Percentiles rank a stretch among this genome's conserved stretches.
phyloP scores from a whole-genome alignment of 2,888 invertebrate species.

The Synanthedon andrenaeformis region DNA sequence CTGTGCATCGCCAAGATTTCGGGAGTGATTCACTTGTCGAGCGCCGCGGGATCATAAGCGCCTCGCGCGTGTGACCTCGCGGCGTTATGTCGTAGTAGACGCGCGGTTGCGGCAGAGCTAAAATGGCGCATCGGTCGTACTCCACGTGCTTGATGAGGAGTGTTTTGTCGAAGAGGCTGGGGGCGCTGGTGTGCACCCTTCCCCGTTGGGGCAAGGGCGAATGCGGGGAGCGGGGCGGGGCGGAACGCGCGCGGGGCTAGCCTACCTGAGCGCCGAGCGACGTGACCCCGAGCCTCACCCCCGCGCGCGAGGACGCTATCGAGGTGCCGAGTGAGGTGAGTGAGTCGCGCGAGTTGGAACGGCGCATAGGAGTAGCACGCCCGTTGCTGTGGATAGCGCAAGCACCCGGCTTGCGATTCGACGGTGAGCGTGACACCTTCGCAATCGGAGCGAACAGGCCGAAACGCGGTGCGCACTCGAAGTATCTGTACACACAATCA shows the following conservation, averaged over 20 bases:
- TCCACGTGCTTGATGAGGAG: constrained; percentile 55
- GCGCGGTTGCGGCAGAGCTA: constrained; percentile 55
- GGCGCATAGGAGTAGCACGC: constrained; percentile 70
- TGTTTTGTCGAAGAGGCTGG: constrained; percentile 55
- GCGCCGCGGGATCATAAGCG: constrained; percentile 41
- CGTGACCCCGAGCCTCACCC: constrained; percentile 82
- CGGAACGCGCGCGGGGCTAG: constrained; percentile 68
- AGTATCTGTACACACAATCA: constrained; percentile 77
- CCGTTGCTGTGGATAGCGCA: constrained; percentile 75
- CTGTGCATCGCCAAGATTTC: constrained; percentile 61
- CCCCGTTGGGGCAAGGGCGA: constrained; percentile 36
- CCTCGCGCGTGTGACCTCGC: constrained; percentile 24
- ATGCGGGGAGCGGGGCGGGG: constrained; percentile 33
- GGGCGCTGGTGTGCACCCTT: constrained; percentile 9
- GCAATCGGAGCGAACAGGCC: constrained; percentile 94
- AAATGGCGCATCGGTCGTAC: constrained; percentile 55
- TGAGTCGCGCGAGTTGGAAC: constrained; percentile 89
- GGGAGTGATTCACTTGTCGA: constrained; percentile 55
- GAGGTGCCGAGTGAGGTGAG: constrained; percentile 76
- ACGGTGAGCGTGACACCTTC: constrained; percentile 90
- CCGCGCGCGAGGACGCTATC: constrained; percentile 71
- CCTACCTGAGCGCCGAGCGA: constrained; percentile 76
- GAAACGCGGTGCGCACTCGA: constrained; percentile 89
- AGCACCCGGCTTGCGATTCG: constrained; percentile 74
- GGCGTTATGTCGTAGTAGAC: constrained; percentile 51